Base-by-base conservation (phyloP, 1,140 invertebrate species). In the Euwallacea fornicatus region DNA sequence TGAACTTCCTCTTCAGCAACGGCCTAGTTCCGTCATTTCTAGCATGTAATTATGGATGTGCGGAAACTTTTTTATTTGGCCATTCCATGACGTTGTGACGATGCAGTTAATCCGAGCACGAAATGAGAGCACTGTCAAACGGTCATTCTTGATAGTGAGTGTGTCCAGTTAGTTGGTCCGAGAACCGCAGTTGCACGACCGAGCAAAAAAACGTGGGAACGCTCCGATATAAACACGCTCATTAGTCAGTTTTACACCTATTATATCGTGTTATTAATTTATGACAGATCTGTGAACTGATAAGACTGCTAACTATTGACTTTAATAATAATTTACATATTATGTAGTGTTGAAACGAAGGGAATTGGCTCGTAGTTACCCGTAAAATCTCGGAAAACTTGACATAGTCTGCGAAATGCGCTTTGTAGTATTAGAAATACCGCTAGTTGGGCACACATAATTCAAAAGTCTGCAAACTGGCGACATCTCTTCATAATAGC, bases 401-500 rank as follows among this genome's bases (percentile, higher is more conserved):
- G 13, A 13, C 16, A 16, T 58, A 33, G 21, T 10, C n/a, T 58
- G 10, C 10, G 42, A 43, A 63, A 11, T 47, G 15, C 56, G 50
- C 50, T 53, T 53, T 41, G 55, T 58, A 33, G 21, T 10, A 58
- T 58, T 56, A 56, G 42, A 43, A 63, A 11, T 47, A 46, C 56
- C 55, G 66, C 42, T 59, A 59, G 41, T 43, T 42, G 44, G 41
- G 41, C 47, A 33, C 61, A 11, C 56, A 69, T 69, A 59, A 61
- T 61, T 69, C 58, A 61, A 11, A 50, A 42, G n/a, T 21, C 55
- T 15, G 41, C 46, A 69, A 69, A 74, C 76, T 76, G 77, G 77
- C 76, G 76, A 77, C 77, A 76, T 75, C 74, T 64, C 69, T 54
- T 65, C 64, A 78, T 74, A 78, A 78, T 78, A 73, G 73, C 75